Evolutionary conservation across 2,888 invertebrate species (phyloP).

Genomic region (Smittia sp.): DNA sequence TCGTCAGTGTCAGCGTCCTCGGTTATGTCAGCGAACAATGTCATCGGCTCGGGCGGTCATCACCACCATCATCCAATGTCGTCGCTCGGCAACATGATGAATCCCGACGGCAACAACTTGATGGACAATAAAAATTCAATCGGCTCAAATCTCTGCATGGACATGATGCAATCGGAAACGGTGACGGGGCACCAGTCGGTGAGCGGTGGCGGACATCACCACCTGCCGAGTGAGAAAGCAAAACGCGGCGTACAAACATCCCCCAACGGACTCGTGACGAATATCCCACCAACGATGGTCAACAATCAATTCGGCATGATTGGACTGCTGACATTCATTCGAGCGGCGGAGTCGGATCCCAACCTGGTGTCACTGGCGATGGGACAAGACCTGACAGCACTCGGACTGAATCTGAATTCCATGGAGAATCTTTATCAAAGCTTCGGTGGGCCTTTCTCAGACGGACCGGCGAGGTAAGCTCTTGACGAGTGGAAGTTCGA

Average conservation of each 20-base stretch:
- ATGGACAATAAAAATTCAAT: constrained; percentile 50
- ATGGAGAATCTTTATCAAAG: constrained; percentile 97
- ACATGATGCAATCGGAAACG: constrained; percentile 45
- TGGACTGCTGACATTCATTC: constrained; percentile 94
- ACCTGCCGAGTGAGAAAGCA: constrained; percentile 53
- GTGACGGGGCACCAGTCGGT: constrained; percentile 27
- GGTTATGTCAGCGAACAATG: constrained; percentile 20
- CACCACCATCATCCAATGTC: constrained; percentile 37
- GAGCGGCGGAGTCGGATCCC: constrained; percentile 96
- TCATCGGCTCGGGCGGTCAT: constrained; percentile 31
- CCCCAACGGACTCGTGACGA: constrained; percentile 96
- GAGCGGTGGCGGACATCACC: constrained; percentile 39
- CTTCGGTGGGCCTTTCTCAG: constrained; percentile 99
- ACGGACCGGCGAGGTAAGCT: constrained; percentile 78
- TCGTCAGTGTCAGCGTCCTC: constrained; percentile 3
- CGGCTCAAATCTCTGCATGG: constrained; percentile 41
- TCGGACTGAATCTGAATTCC: constrained; percentile 97
- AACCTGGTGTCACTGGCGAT: constrained; percentile 94
- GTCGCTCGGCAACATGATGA: constrained; percentile 28
- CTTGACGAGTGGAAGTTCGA: too few species aligned
- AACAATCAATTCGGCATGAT: constrained; percentile 99
- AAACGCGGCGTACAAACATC: constrained; percentile 91
- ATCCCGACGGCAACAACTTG: constrained; percentile 33
- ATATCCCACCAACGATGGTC: constrained; percentile 98
- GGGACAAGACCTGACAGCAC: constrained; percentile 95